Evolutionary conservation across 2,113 vertebrate species (phyloP).

Genomic region (Xyrauchen texanus): DNA sequence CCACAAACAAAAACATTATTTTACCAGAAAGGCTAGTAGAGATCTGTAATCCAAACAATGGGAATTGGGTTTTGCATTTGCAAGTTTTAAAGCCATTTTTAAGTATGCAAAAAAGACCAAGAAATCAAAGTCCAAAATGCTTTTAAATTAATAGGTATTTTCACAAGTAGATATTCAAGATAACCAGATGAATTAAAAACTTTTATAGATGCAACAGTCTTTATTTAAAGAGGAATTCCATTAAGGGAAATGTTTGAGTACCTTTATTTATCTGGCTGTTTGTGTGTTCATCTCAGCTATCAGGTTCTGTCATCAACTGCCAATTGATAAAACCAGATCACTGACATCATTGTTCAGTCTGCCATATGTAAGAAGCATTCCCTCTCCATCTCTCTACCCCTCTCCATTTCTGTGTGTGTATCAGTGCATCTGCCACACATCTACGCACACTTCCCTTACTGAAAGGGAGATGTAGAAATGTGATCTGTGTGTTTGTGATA

Average conservation of each 20-base stretch:
- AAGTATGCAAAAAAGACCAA: neutral
- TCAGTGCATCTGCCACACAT: conserved; percentile 29
- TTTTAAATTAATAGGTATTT: no score
- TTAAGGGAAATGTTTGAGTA: neutral
- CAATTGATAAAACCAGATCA: conserved; percentile 86
- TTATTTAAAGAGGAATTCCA: neutral
- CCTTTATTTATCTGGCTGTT: neutral
- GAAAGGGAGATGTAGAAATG: conserved; percentile 38
- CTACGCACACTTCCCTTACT: conserved; percentile 22
- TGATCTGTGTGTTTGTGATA: conserved; percentile 26
- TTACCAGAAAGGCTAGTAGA: no score
- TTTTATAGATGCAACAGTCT: neutral
- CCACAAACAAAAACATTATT: no score
- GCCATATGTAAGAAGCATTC: conserved; percentile 76
- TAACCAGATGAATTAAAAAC: no score
- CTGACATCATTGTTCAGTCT: conserved; percentile 84
- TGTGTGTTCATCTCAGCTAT: conserved; percentile 69
- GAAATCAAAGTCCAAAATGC: neutral
- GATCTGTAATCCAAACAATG: no score
- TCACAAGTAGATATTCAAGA: no score
- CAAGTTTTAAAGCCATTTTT: neutral
- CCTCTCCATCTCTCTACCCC: neutral
- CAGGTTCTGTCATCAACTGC: conserved; percentile 83
- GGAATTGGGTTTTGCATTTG: neutral
- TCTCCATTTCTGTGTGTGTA: neutral